Evolutionary conservation across 1,140 invertebrate species (phyloP).

Genomic region (Halyomorpha halys): DNA sequence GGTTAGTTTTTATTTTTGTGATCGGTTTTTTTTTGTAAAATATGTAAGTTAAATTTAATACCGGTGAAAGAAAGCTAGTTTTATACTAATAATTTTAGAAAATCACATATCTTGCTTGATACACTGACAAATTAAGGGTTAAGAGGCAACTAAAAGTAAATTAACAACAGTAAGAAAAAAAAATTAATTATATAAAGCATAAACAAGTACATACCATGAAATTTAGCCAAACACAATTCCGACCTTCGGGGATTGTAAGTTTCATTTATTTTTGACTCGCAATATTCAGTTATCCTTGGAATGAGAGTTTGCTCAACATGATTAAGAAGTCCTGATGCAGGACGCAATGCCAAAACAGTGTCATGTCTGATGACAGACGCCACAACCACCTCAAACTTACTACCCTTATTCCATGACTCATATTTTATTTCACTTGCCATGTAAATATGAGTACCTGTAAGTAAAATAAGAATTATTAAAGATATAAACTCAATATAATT

Average conservation of each 20-base stretch:
- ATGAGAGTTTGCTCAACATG: neutral
- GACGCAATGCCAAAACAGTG: neutral
- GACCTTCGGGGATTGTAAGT: neutral
- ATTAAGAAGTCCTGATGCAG: neutral
- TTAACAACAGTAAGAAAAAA: neutral
- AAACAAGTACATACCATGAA: neutral
- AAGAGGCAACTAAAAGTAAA: too few relatives aligned
- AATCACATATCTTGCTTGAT: too few relatives aligned
- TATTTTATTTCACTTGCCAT: slow-evolving; percentile 10
- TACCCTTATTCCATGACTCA: neutral
- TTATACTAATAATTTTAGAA: too few relatives aligned
- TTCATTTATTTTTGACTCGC: neutral
- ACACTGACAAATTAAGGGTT: too few relatives aligned
- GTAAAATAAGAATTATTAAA: neutral
- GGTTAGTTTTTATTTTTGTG: too few relatives aligned
- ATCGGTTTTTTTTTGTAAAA: too few relatives aligned
- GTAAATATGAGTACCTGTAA: neutral
- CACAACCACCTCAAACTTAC: neutral
- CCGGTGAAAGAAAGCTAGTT: too few relatives aligned
- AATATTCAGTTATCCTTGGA: neutral
- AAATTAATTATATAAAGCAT: neutral
- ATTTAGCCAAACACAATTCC: slow-evolving; percentile 15
- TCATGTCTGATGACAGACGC: neutral
- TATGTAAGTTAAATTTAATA: too few relatives aligned
- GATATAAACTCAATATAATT: too few relatives aligned